These are phyloP conservation scores for Andrena bucephala DNA, from an alignment of 2,888 invertebrate genomes.

Conservation along the genomic window DNA sequence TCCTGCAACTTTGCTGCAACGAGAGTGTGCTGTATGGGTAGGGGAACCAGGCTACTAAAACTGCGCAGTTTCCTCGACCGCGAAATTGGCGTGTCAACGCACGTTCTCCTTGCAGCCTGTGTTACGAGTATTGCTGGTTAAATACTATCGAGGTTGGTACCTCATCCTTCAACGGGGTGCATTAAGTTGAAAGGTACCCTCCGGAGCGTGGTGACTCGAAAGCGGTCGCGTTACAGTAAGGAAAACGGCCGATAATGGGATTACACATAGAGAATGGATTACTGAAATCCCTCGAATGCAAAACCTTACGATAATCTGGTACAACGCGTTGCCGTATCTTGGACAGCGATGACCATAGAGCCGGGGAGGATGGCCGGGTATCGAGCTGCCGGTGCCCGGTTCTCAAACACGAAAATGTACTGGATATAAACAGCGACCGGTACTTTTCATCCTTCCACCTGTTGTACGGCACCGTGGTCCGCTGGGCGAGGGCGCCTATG, in stretches of 20 bases:
- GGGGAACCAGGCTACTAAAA: neutral
- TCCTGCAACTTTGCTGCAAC: no score
- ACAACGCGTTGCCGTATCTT: conserved; percentile 56
- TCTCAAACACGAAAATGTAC: conserved; percentile 41
- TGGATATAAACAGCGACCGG: conserved; percentile 37
- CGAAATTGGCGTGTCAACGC: neutral
- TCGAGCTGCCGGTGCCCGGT: conserved; percentile 13
- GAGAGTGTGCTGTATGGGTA: no score
- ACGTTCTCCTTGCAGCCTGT: neutral
- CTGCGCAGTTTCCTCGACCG: neutral
- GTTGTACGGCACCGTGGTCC: conserved; percentile 32
- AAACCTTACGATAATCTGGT: conserved; percentile 73
- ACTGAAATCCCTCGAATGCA: conserved; percentile 81
- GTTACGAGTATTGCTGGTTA: neutral
- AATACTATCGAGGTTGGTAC: neutral
- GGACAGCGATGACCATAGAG: conserved; percentile 38
- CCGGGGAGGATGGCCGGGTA: conserved; percentile 8
- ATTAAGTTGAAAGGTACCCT: neutral
- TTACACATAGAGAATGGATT: conserved; percentile 79
- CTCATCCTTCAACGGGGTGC: conserved; percentile 1
- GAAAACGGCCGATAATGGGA: conserved; percentile 80
- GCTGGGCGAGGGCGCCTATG: neutral
- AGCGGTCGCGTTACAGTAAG: conserved; percentile 55
- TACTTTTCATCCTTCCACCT: conserved; percentile 47
- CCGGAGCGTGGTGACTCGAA: neutral